Percentiles rank a stretch among this genome's conserved stretches.
Evolutionary conservation across 2,113 vertebrate species (phyloP).

Genomic region (Equus quagga): DNA sequence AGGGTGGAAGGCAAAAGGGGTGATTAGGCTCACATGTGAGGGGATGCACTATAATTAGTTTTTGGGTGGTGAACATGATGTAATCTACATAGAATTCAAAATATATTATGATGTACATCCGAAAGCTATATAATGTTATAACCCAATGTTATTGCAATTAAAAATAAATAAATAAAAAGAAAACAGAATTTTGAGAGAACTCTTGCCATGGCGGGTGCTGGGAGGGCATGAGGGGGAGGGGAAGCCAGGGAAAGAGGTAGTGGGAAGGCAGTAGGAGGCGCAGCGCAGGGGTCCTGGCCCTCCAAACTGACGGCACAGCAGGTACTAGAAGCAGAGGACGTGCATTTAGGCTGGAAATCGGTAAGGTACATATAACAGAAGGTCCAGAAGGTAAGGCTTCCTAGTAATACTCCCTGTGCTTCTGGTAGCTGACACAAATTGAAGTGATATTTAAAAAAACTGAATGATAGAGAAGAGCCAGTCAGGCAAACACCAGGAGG

Average conservation of each 20-base stretch:
- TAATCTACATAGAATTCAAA: too few relatives aligned
- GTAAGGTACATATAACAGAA: neutral
- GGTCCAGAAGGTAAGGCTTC: neutral
- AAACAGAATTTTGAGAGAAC: neutral
- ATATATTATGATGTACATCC: too few relatives aligned
- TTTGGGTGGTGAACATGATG: too few relatives aligned
- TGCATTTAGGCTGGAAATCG: fast-evolving
- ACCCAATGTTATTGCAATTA: too few relatives aligned
- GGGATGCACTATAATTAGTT: too few relatives aligned
- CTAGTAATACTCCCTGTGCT: neutral
- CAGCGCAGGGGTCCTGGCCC: fast-evolving
- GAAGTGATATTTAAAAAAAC: neutral
- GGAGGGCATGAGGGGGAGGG: fast-evolving
- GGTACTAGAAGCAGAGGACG: neutral
- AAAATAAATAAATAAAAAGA: too few relatives aligned
- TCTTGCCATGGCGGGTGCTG: fast-evolving
- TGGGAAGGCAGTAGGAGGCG: fast-evolving
- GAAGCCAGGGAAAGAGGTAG: fast-evolving
- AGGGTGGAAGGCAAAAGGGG: too few relatives aligned
- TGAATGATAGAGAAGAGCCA: neutral
- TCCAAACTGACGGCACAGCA: fast-evolving
- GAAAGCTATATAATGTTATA: too few relatives aligned
- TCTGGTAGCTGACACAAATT: neutral
- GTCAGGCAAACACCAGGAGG: neutral
- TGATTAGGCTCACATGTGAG: too few relatives aligned